Base-by-base conservation (phyloP, 2,113 vertebrate species). In the Eleginops maclovinus region DNA sequence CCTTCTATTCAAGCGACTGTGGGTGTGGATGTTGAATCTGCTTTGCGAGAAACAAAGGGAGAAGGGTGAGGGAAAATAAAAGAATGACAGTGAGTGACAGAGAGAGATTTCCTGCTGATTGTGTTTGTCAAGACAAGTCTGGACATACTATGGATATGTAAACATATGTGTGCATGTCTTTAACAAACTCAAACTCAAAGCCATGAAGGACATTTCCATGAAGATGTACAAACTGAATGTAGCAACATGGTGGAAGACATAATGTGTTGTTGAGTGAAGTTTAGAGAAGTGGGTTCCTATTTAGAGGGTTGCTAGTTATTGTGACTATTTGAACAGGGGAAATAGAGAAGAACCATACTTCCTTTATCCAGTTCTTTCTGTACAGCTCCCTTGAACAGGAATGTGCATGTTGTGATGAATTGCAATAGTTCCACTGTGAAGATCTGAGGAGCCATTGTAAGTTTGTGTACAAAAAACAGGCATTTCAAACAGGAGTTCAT, bases 21-120 rank as follows among this genome's bases (percentile, higher is more conserved):
- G 80, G 79, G 87, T 81, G 87, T 88, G 90, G 79, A 75, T 28
- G 22, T 36, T 64, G 14, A 89, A 85, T 78, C 70, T 84, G 76
- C 60, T 78, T 65, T 64, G 60, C n/a, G 4, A 74, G 43, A 24
- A 87, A 89, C 72, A 87, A 83, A 85, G 46, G 81, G 22, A 72
- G n/a, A 28, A 64, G 24, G 55, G 59, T 53, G 22, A 64, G 51
- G 70, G 17, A 50, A 44, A 26, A 15, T 9, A 56, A 36, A 12
- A 53, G 41, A 49, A 31, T 75, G 64, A 64, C 36, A 36, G 22
- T 16, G 59, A 71, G 44, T 67, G 74, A 77, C 49, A 69, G 36
- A 10, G 1, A 84, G 68, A 77, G 49, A 72, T 67, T 59, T 51
- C 10, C 41, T 53, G 43, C 64, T 77, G 58, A 81, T 72, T 77